phyloP scores from a whole-genome alignment of 2,888 invertebrate genomes.

The Xanthia icteritia region DNA sequence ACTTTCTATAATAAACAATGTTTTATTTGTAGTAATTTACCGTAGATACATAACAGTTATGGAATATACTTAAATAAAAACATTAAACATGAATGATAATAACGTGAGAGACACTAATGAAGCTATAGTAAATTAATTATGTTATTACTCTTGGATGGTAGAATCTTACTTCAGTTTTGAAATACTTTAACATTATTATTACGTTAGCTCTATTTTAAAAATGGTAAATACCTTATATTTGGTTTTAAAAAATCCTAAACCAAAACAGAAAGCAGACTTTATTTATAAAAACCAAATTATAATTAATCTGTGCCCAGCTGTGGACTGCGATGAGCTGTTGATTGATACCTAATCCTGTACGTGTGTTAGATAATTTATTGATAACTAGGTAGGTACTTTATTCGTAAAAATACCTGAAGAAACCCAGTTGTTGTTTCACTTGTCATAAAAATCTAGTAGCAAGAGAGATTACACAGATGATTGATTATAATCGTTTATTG shows the following conservation, averaged over 20 bases:
- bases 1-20: slow-evolving; percentile 52
- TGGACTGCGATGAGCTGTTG: not conserved
- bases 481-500: not conserved
- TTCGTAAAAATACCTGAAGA: not conserved
- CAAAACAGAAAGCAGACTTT: not conserved
- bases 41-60: not conserved
- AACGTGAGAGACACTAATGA: not conserved
- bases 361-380: not conserved
- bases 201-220: not conserved
- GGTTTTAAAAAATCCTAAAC: not conserved
- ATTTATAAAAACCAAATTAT: not conserved
- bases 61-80: slow-evolving; percentile 19
- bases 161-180: not conserved
- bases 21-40: slow-evolving; percentile 30
- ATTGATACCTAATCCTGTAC: slow-evolving; percentile 6
- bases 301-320: not conserved
- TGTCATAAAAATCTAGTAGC: slow-evolving; percentile 18
- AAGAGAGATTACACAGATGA: slow-evolving; percentile 25
- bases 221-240: not conserved
- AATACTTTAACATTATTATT: not conserved
- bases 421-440: not conserved
- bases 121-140: not conserved
- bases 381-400: not conserved
- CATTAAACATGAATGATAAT: slow-evolving; percentile 10
- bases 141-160: too few relatives aligned